Evolutionary conservation across 2,797 vertebrate genomes (phyloP), one percentile per base, ranked within the genome.

Genomic region (Hyperoplus immaculatus): DNA sequence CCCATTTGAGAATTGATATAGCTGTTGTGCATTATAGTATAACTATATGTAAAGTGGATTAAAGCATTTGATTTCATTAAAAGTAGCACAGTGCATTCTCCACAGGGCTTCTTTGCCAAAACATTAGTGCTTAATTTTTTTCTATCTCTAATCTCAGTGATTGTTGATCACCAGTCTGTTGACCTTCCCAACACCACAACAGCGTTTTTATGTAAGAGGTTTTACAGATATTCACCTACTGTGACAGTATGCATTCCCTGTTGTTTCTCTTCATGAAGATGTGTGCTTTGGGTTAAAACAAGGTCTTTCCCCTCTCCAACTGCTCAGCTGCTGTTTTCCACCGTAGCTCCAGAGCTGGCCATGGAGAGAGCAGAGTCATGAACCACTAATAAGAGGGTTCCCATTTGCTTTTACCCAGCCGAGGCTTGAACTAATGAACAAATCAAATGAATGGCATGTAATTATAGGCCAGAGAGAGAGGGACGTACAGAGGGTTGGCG

Each of bases 351-450:
- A 68, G 39, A 13, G 72, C 84, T 88, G 79, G 43, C 88, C 88
- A 90, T 75, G 87, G 90, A 93, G 92, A 92, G 90, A 91, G 86
- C 21, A 55, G 87, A 93, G 90, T 93, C 93, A 91, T 90, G 90
- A 90, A 92, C 94, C 94, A 94, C 93, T 94, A 93, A 94, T 94
- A 79, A 91, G 87, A 92, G 93, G 94, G 93, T 94, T 94, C 92
- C 92, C 78, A 81, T 93, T 84, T 77, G 76, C 86, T 80, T 83
- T 85, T 83, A 87, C 86, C 91, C 69, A 89, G 86, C 91, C 80
- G 84, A 92, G 88, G 90, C 89, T 92, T 85, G 85, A 91, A 89
- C 90, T 95, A 94, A 94, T 94, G 94, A 94, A 94, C 94, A 93
- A 95, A 92, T 94, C 93, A 93, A 94, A 94, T 93, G 89, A 93